Conservation (phyloP, 2,113 vertebrate species). For the Beaufortia kweichowensis region DNA sequence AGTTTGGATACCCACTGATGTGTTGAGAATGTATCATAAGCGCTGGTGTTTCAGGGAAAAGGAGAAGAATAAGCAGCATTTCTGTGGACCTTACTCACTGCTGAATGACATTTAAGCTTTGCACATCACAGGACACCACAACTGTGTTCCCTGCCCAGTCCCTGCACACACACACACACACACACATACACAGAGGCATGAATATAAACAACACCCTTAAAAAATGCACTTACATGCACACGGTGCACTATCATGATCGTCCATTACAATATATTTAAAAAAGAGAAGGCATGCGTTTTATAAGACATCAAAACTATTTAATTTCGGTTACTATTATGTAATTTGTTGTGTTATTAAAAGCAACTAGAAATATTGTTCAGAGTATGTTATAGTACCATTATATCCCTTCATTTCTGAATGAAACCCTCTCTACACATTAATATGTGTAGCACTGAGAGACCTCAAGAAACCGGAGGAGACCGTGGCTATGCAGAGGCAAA, state of each 20-base stretch:
- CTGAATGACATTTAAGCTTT: conserved; percentile 48
- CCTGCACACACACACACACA: conserved; percentile 9
- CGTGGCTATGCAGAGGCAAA: too few species aligned
- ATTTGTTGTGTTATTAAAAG: conserved; percentile 36
- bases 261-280: conserved; percentile 43
- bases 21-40: conserved; percentile 54
- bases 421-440: not conserved
- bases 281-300: conserved; percentile 57
- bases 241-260: conserved; percentile 21
- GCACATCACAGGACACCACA: conserved; percentile 43
- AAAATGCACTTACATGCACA: conserved; percentile 51
- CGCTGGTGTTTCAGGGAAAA: conserved; percentile 51
- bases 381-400: conserved; percentile 28
- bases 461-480: not conserved
- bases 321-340: conserved; percentile 30
- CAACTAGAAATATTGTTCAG: conserved; percentile 22
- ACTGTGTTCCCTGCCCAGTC: conserved; percentile 32
- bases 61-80: conserved; percentile 35
- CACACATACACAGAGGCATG: conserved; percentile 28
- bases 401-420: not conserved
- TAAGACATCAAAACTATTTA: conserved; percentile 42
- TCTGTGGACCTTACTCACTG: conserved; percentile 38
- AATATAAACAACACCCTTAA: conserved; percentile 46
- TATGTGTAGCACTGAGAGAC: not conserved
- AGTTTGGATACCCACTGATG: conserved; percentile 52